Percentiles rank a stretch among this genome's conserved stretches.
Conservation (phyloP, 2,113 vertebrate species). For the Dromiciops gliroides region DNA sequence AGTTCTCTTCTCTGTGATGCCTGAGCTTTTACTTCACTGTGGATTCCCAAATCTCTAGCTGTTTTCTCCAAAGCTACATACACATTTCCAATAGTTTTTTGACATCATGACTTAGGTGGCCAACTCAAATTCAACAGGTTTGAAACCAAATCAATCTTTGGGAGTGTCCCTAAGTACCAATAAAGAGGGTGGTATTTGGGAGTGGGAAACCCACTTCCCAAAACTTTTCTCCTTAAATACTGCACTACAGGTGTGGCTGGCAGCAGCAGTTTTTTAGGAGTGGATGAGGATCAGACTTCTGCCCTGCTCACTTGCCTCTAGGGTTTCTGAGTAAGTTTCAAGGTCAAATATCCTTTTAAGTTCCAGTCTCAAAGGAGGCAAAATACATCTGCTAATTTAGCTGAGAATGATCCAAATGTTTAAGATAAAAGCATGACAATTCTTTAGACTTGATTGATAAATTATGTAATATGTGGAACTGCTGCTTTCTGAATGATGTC, state of each 20-base stretch:
- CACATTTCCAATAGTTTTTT: background rate
- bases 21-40: background rate
- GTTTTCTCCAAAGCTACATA: background rate
- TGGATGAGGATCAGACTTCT: background rate
- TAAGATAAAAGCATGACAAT: background rate
- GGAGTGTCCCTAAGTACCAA: background rate
- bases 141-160: background rate
- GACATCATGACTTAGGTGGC: background rate
- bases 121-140: background rate
- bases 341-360: background rate
- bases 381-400: background rate
- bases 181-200: background rate
- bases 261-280: background rate
- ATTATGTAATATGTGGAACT: background rate
- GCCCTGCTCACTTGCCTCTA: background rate
- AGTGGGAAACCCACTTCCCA: background rate
- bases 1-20: background rate
- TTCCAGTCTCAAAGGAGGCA: background rate
- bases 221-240: background rate
- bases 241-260: background rate
- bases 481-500: background rate
- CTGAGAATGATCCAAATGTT: background rate
- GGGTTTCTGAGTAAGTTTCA: background rate
- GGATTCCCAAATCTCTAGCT: background rate
- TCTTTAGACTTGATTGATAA: background rate